phyloP scores from a whole-genome alignment of 2,888 invertebrate genomes.

The Drosophila hawaiiensis region DNA sequence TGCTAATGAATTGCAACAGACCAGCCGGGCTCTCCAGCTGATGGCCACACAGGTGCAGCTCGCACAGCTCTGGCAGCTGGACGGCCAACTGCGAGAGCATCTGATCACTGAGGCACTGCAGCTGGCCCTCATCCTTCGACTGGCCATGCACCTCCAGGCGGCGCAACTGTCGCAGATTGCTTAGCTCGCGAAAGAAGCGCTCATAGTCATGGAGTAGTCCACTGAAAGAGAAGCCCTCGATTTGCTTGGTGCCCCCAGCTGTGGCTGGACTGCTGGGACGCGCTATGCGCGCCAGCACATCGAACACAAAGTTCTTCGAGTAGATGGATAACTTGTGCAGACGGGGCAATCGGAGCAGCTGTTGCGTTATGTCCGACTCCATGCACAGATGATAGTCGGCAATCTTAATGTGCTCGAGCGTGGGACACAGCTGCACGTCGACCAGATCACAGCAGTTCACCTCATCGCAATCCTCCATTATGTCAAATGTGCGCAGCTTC shows the following conservation, averaged over 20 bases:
- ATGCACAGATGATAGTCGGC: conserved; percentile 81
- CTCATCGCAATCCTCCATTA: conserved; percentile 81
- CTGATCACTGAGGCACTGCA: conserved; percentile 67
- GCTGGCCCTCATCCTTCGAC: conserved; percentile 36
- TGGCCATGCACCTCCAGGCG: conserved; percentile 61
- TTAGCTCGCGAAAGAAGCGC: conserved; percentile 69
- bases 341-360: conserved; percentile 66
- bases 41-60: conserved; percentile 73
- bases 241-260: conserved; percentile 39
- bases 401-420: conserved; percentile 77
- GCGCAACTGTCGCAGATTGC: conserved; percentile 58
- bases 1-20: conserved; percentile 63
- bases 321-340: conserved; percentile 73
- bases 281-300: conserved; percentile 72
- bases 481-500: conserved; percentile 72
- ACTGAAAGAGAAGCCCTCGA: conserved; percentile 75
- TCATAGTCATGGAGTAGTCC: conserved; percentile 73
- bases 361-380: conserved; percentile 70
- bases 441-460: conserved; percentile 77
- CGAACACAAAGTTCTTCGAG: conserved; percentile 80
- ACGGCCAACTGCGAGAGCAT: conserved; percentile 61
- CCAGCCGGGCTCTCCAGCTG: conserved; percentile 73
- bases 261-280: conserved; percentile 40
- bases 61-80: conserved; percentile 60
- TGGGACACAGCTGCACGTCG: conserved; percentile 70